phyloP scores from a whole-genome alignment of 1,140 invertebrate genomes.

The Aphis craccivora region DNA sequence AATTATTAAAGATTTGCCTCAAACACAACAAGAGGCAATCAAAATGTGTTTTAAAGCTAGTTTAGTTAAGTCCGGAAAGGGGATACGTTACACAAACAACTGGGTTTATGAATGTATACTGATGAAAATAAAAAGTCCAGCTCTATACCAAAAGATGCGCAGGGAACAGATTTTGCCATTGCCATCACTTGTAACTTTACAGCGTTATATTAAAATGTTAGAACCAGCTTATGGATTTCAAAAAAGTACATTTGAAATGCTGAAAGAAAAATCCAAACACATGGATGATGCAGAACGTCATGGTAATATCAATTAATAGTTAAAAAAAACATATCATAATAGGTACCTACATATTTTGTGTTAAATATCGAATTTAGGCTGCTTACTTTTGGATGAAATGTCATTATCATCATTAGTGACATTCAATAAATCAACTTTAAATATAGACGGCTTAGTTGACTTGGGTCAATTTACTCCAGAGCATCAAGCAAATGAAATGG shows the following conservation, averaged over 20 bases:
- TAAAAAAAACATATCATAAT: not conserved
- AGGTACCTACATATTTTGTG: not conserved
- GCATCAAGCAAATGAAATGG: no score
- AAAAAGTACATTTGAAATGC: not conserved
- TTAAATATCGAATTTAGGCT: not conserved
- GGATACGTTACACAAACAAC: no score
- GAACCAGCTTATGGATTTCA: not conserved
- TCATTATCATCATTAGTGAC: not conserved
- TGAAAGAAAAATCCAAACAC: not conserved
- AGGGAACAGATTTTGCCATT: not conserved
- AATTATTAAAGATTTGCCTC: no score
- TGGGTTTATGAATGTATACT: not conserved
- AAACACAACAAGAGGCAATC: no score
- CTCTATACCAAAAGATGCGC: not conserved
- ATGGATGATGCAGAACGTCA: not conserved
- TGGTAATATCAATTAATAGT: not conserved
- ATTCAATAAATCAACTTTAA: not conserved
- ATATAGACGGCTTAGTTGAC: no score
- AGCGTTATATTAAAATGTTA: not conserved
- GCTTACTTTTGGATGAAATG: slow-evolving; percentile 14
- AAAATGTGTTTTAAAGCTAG: no score
- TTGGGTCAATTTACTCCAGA: no score
- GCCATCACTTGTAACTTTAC: not conserved
- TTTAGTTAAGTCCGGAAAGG: no score
- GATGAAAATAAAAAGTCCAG: not conserved